Evolutionary conservation across 1,140 invertebrate genomes (phyloP).

Genomic region (Lasaia peninsularis): DNA sequence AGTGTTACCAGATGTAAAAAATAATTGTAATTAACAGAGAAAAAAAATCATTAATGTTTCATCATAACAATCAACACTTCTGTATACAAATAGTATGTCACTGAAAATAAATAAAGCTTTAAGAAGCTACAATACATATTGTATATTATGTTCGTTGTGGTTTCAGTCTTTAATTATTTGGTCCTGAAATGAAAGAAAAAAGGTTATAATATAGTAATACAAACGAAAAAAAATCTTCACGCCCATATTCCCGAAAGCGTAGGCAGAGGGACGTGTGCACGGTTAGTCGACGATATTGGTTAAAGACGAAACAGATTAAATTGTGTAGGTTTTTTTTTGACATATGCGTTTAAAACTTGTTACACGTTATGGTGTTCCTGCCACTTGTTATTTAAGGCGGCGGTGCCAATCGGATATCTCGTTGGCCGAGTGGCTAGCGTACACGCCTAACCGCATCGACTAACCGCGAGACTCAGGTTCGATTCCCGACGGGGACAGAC

Average conservation of each 20-base stretch:
- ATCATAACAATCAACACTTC: slow-evolving; percentile 24
- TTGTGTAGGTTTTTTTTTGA: too few relatives aligned
- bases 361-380: too few relatives aligned
- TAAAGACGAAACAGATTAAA: too few relatives aligned
- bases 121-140: slow-evolving; percentile 31
- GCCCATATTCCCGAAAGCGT: background rate
- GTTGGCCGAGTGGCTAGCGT: too few relatives aligned
- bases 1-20: background rate
- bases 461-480: too few relatives aligned
- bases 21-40: slow-evolving; percentile 1
- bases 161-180: slow-evolving; percentile 65
- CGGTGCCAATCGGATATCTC: too few relatives aligned
- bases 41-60: slow-evolving; percentile 14
- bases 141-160: slow-evolving; percentile 56
- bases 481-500: too few relatives aligned
- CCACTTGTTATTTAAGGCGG: too few relatives aligned
- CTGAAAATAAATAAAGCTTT: slow-evolving; percentile 45
- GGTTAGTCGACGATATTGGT: too few relatives aligned
- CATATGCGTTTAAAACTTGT: too few relatives aligned
- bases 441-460: too few relatives aligned
- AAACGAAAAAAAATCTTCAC: background rate
- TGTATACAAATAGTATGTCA: slow-evolving; percentile 33
- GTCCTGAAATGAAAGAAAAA: slow-evolving; percentile 44
- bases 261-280: too few relatives aligned
- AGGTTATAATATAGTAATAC: background rate